Base-by-base conservation (phyloP, 2,797 vertebrate genomes). In the Australoheros facetus region DNA sequence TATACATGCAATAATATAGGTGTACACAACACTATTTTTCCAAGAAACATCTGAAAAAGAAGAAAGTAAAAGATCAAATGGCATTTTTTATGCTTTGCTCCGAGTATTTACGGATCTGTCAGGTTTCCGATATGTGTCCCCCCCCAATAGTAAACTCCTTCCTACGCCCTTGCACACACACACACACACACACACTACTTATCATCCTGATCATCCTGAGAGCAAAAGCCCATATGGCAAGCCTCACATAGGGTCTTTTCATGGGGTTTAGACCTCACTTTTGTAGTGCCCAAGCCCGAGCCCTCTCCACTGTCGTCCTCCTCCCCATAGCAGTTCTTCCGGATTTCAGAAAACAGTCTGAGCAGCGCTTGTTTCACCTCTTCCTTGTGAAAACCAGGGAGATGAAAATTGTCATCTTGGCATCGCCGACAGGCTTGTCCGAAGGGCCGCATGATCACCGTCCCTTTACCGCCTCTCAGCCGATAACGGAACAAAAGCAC, bases 241-340 rank as follows among this genome's bases (percentile, higher is more conserved):
- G 85, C 92, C 72, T 94, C 59, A 78, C 92, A 93, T 73, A 93
- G 76, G 1, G 0, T 0, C 1, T 28, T 21, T 81, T 88, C 82
- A 16, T 94, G 92, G 1, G 92, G 89, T 75, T 92, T 94, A 66
- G 82, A 91, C 39, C 2, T 73, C 39, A 32, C 74, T 53, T 62
- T 71, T 2, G 2, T 21, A 7, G 59, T 79, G 11, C 5, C 2
- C 9, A 17, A 26, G 9, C 1, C 7, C 28, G 4, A 30, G 14
- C 9, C 12, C 1, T 37, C 21, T 0, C 64, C 19, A 0, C 48
- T 17, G 0, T 84, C 71, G 0, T 87, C 82, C 1, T 70, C 48
- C 0, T 89, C 87, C 1, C 62, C 19, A 0, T 95, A 95, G 81
- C 92, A 94, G 28, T 94, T 94, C 81, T 92, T 94, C 4, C 74